These are phyloP conservation scores for Troglohyphantes excavatus DNA, from an alignment of 2,888 invertebrate genomes.

Conservation along the genomic window DNA sequence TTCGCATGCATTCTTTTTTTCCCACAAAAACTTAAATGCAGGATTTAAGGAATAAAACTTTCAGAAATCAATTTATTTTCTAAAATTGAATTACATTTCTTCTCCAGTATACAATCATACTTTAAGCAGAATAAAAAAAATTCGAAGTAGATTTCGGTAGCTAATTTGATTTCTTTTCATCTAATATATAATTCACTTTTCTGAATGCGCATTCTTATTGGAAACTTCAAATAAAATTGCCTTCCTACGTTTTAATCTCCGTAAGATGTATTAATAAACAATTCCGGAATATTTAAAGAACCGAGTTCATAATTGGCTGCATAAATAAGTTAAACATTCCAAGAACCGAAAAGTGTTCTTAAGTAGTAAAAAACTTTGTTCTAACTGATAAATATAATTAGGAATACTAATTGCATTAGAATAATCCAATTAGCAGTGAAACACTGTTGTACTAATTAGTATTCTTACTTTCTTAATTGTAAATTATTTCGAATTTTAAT, in stretches of 20 bases:
- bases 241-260: neutral
- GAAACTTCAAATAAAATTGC: neutral
- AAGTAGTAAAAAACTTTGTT: no score
- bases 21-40: neutral
- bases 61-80: slow-evolving; percentile 3
- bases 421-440: no score
- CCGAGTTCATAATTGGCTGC: neutral
- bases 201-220: neutral
- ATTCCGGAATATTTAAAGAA: neutral
- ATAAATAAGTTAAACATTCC: neutral
- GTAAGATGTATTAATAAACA: neutral
- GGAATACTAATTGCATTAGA: no score
- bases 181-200: neutral
- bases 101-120: no score
- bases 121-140: no score
- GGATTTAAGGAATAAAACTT: neutral
- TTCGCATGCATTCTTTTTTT: neutral
- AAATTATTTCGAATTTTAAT: no score
- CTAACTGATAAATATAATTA: no score
- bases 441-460: no score
- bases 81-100: neutral
- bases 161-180: neutral
- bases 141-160: neutral
- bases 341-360: no score
- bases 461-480: no score